A percentile compares a stretch with the other conserved stretches of the same genome.
Evolutionary conservation across 2,888 invertebrate genomes (phyloP).

Genomic region (Leucoptera coffeella): DNA sequence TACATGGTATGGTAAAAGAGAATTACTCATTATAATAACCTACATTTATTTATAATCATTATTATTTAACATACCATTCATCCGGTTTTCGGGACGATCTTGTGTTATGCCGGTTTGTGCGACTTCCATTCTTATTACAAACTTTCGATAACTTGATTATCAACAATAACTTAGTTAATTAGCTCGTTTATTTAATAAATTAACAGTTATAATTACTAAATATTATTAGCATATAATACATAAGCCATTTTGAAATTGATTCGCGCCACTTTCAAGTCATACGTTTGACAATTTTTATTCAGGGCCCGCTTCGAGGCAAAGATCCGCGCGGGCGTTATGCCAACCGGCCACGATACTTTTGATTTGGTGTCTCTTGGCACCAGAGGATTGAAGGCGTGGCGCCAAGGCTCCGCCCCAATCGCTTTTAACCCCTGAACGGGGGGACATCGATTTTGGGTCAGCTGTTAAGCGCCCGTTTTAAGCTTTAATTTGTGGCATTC

Average conservation of each 20-base stretch:
- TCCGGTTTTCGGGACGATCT: constrained; percentile 30
- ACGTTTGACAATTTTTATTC: too few relatives aligned
- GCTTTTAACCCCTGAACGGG: constrained; percentile 34
- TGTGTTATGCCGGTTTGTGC: constrained; percentile 41
- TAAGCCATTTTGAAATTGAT: constrained; percentile 13
- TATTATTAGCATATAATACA: too few relatives aligned
- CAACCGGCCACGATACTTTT: constrained; percentile 34
- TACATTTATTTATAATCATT: too few relatives aligned
- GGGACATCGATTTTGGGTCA: constrained; percentile 48
- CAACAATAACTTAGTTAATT: too few relatives aligned
- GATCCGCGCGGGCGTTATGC: constrained; percentile 25
- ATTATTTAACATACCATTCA: constrained; percentile 20
- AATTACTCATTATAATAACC: too few relatives aligned
- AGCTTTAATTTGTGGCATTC: constrained; percentile 54
- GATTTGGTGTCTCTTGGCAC: constrained; percentile 27
- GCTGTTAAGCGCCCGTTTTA: constrained; percentile 51
- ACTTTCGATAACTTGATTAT: too few relatives aligned
- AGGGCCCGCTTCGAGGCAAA: constrained; percentile 9
- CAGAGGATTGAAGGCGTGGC: constrained; percentile 31
- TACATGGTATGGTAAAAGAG: too few relatives aligned
- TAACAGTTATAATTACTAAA: too few relatives aligned
- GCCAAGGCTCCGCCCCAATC: constrained; percentile 33
- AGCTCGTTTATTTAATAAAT: too few relatives aligned
- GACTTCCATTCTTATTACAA: constrained; percentile 43
- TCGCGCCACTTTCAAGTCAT: constrained; percentile 6